Percentiles rank a stretch among this genome's conserved stretches.
Evolutionary conservation across 2,888 invertebrate genomes (phyloP).

Genomic region (Tachystola acroxantha): DNA sequence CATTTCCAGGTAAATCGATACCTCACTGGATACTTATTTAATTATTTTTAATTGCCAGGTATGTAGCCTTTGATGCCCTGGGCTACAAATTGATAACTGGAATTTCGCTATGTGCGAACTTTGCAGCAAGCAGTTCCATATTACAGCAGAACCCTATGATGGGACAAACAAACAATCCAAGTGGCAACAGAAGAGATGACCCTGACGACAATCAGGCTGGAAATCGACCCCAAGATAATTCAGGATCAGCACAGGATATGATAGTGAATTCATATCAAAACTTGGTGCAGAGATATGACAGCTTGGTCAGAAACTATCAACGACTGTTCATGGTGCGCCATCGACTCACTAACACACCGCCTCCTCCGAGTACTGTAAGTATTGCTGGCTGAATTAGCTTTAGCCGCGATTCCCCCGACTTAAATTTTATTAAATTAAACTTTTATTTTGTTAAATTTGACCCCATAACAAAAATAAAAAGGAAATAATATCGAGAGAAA

Average conservation of each 20-base stretch:
- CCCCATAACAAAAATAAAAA: no score
- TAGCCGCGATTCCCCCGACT: no score
- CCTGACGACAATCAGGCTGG: constrained; percentile 33
- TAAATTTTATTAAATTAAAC: no score
- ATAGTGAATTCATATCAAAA: constrained; percentile 71
- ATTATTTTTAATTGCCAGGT: no score
- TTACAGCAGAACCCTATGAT: constrained; percentile 37
- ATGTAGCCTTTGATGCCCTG: constrained; percentile 89
- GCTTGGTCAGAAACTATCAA: constrained; percentile 69
- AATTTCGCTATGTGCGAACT: constrained; percentile 77
- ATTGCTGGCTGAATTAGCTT: no score
- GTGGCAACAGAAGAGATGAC: constrained; percentile 39
- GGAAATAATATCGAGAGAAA: no score
- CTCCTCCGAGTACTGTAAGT: constrained; percentile 57
- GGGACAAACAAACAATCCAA: constrained; percentile 34
- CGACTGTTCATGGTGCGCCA: constrained; percentile 69
- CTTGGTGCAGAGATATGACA: constrained; percentile 71
- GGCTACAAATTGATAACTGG: constrained; percentile 91
- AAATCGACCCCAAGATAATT: constrained; percentile 36
- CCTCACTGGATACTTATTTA: no score
- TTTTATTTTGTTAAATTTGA: no score
- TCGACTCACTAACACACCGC: constrained; percentile 54
- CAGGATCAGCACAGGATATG: constrained; percentile 54
- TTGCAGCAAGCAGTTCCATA: constrained; percentile 32
- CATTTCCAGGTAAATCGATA: no score